Conservation (phyloP, 2,888 invertebrate species). For the Teinopalpus imperialis region DNA sequence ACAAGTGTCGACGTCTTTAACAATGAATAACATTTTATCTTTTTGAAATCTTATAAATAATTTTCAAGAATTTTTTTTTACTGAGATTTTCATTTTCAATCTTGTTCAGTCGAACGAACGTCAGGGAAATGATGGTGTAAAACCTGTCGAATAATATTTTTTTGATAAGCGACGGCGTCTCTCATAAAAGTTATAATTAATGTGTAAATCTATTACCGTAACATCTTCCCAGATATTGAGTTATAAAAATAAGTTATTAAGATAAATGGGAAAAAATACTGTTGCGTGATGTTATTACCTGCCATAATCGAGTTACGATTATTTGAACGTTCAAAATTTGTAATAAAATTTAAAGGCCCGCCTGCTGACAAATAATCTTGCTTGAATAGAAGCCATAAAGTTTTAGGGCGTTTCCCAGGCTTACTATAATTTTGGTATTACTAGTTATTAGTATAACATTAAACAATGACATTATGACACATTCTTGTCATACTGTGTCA, state of each 20-base stretch:
- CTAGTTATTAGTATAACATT: no score
- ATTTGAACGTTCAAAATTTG: slow-evolving; percentile 67
- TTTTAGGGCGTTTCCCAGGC: no score
- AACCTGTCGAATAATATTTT: slow-evolving; percentile 36
- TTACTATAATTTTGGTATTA: no score
- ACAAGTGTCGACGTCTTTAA: no score
- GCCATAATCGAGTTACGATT: slow-evolving; percentile 74
- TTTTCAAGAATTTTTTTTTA: no score
- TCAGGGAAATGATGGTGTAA: slow-evolving; percentile 22
- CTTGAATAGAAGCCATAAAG: slow-evolving; percentile 3
- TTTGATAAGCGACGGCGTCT: slow-evolving; percentile 44
- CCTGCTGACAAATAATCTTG: slow-evolving; percentile 26
- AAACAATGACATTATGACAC: no score
- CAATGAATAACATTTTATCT: no score
- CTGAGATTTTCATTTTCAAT: slow-evolving; percentile 19
- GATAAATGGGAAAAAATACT: slow-evolving; percentile 76
- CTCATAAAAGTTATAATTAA: slow-evolving; percentile 62
- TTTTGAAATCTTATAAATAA: no score
- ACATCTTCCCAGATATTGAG: slow-evolving; percentile 62
- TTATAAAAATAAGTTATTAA: slow-evolving; percentile 74
- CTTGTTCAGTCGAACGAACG: slow-evolving; percentile 17
- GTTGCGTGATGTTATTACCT: slow-evolving; percentile 64
- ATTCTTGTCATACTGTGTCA: no score
- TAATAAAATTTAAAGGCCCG: slow-evolving; percentile 68
- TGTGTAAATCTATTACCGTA: slow-evolving; percentile 67